Percentiles rank a stretch among this genome's conserved stretches.
These are phyloP conservation scores for Saccopteryx leptura DNA, from an alignment of 2,113 vertebrate genomes.

Conservation along the genomic window DNA sequence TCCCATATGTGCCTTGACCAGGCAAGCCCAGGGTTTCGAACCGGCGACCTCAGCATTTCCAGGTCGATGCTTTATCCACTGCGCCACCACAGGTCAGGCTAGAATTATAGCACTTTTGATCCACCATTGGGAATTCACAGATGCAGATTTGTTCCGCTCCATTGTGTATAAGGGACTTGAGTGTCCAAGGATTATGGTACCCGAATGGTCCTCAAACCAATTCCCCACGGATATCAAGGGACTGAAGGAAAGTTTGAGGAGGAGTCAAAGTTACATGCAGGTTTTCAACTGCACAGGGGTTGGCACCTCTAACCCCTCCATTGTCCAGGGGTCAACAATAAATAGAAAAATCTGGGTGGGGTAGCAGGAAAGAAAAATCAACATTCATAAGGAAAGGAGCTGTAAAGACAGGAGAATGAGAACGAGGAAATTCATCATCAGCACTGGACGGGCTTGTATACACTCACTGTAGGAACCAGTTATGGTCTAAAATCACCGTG, in stretches of 20 bases:
- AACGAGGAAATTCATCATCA: not conserved
- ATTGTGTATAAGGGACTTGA: not conserved
- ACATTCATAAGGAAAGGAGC: not conserved
- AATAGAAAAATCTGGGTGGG: not conserved
- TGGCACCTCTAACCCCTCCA: not conserved
- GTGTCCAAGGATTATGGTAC: too few species aligned
- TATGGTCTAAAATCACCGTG: accelerated
- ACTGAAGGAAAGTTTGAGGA: not conserved
- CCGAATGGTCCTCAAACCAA: not conserved
- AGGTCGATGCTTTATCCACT: too few species aligned
- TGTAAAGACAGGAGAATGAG: not conserved
- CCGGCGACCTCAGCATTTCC: too few species aligned
- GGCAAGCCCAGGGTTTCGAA: too few species aligned
- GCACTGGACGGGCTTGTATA: accelerated
- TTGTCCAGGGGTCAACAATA: not conserved
- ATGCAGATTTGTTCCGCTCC: not conserved
- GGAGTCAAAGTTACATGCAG: not conserved
- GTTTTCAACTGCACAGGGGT: not conserved
- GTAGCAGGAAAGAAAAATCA: not conserved
- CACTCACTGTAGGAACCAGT: not conserved
- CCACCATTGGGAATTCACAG: not conserved
- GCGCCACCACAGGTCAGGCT: too few species aligned
- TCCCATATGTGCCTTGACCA: too few species aligned
- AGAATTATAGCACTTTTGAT: not conserved
- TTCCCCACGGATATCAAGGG: not conserved